Evolutionary conservation across 2,888 invertebrate species (phyloP), one percentile per base, ranked within the genome.

Genomic region (Drosophila paracracens): DNA sequence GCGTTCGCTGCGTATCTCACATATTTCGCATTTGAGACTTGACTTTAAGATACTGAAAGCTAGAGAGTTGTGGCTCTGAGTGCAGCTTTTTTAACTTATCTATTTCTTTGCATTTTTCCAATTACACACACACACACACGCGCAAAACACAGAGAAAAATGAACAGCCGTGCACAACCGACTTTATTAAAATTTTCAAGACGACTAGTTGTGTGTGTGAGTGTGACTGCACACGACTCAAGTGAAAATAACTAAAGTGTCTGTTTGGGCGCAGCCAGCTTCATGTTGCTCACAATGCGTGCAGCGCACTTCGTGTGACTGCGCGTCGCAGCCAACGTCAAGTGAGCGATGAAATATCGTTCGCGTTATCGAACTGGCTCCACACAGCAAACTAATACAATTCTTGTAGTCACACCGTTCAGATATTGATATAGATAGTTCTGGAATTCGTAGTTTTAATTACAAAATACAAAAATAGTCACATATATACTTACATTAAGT

Each of bases 371-470:
- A 70, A 70, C 69, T 48, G 38, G 69, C 53, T 77, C 59, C 33
- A 21, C 18, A 18, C 16, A 33, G 5, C 16, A 53, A 60, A 31
- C 60, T 31, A 66, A 61, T 58, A 51, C 43, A 48, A 53, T 43
- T 59, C 59, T 57, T 60, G 33, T 50, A 79, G 77, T 79, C 77
- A 74, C 77, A 79, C 79, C 77, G 63, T 79, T 54, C 75, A 74
- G 77, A 79, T 70, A 73, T 80, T 72, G 56, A 74, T 61, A 80
- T 69, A 85, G 85, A 85, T 89, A 85, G 88, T 89, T 85, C 85
- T 85, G 85, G 85, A 88, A 89, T 89, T 89, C 72, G 31, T 88
- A 89, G 85, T 66, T 89, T 88, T 88, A 89, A 89, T 88, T 83
- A 89, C 62, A 71, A 80, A 74, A 66, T 80, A 78, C 21, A 46